Evolutionary conservation across 1,140 invertebrate genomes (phyloP), one percentile per base, ranked within the genome.

Genomic region (Ostrea edulis): DNA sequence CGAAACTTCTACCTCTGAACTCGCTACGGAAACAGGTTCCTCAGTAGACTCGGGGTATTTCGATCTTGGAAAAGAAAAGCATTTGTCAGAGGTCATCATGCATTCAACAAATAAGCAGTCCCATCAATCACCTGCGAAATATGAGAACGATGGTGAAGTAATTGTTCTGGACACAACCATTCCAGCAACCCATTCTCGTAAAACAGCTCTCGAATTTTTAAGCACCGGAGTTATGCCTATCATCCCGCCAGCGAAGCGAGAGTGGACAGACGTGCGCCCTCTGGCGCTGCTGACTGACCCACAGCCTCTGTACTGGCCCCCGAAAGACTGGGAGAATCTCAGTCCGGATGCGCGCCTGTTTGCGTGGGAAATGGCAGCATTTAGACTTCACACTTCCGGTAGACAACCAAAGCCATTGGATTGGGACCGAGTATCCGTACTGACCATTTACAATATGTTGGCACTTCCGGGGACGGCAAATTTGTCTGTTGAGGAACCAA

Each of bases 361-460:
- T 35, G 68, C 68, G 25, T 77, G 68, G 68, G 68, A 77, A 77
- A 77, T 77, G 68, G 68, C 68, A 25, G 68, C 68, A 25, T 77
- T 77, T 77, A 77, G 68, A 77, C 68, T 77, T 1, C 68, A 77
- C 29, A 77, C 68, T 29, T 77, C 68, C 68, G 68, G 68, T 29
- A 22, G 68, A 77, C 68, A 77, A 17, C 68, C 68, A 29, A 77
- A 77, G 14, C 29, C 68, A 25, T 14, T 77, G 22, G 68, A 77
- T 11, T 77, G 68, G 68, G 68, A 77, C 12, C 68, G 68, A 14
- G 25, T 77, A 8, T 29, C 68, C 9, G 68, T 77, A 12, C 14
- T 77, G 68, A 77, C 68, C 8, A 77, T 77, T 25, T 77, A 29
- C 12, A 77, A 77, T 9, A 77, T 77, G 68, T 35, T 77, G 29